Evolutionary conservation across 2,797 vertebrate species (phyloP).

Genomic region (Selene dorsalis): DNA sequence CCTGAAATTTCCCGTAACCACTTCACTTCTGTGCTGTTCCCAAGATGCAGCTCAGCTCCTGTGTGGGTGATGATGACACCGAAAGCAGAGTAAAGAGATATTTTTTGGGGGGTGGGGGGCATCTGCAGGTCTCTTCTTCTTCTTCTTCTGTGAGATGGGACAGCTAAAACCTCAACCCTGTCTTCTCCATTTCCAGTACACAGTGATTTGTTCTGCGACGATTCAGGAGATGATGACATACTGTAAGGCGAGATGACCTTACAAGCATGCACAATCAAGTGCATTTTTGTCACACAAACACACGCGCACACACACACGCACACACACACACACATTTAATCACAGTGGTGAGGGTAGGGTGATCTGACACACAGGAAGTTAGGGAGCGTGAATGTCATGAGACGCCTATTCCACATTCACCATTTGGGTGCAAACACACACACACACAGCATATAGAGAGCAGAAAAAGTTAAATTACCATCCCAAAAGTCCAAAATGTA

Average conservation of each 20-base stretch:
- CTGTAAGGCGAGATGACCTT: conserved; percentile 54
- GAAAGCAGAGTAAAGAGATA: conserved; percentile 27
- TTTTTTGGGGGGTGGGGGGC: not conserved
- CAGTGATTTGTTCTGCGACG: conserved; percentile 16
- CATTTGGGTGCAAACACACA: not conserved
- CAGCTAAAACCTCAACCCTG: conserved; percentile 29
- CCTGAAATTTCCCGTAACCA: conserved; percentile 19
- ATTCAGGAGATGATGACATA: conserved; percentile 29
- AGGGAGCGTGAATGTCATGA: conserved; percentile 1
- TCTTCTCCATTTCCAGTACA: conserved; percentile 24
- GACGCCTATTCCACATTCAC: not conserved
- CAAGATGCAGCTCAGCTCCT: conserved; percentile 18
- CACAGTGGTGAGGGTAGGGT: conserved; percentile 44
- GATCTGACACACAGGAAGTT: conserved; percentile 56
- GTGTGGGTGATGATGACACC: conserved; percentile 47
- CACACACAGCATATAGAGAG: not conserved
- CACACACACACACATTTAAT: conserved; percentile 6
- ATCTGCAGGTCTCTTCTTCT: not conserved
- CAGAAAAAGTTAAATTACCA: not conserved
- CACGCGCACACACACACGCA: not conserved
- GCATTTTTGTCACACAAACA: not conserved
- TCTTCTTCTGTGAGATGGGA: not conserved
- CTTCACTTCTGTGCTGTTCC: not conserved
- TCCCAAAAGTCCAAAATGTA: conserved; percentile 31
- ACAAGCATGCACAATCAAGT: conserved; percentile 4